Conservation (phyloP, 30 jellyfish, hydroid and myxozoan species). For the Aurelia sp. region DNA sequence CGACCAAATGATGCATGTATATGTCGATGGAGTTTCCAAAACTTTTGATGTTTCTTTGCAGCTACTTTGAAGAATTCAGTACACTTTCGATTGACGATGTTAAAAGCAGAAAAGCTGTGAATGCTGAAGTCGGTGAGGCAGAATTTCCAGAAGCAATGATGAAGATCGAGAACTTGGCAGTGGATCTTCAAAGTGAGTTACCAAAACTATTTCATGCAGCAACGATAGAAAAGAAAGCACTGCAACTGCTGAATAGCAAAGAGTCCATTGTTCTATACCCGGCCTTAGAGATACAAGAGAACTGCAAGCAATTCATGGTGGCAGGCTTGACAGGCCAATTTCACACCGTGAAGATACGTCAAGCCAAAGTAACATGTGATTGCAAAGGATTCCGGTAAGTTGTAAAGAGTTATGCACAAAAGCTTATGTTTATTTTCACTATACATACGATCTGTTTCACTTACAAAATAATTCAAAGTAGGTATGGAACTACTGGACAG, state of each 20-base stretch:
- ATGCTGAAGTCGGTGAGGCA: too few species aligned
- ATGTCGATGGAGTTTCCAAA: too few species aligned
- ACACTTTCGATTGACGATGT: too few species aligned
- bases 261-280: neutral
- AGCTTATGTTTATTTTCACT: too few species aligned
- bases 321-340: neutral
- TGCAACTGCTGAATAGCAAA: constrained; percentile 2
- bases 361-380: neutral
- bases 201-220: neutral
- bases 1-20: too few species aligned
- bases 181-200: neutral
- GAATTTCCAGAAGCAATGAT: neutral
- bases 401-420: too few species aligned
- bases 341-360: neutral
- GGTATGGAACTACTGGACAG: too few species aligned
- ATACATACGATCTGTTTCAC: too few species aligned
- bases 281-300: neutral
- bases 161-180: neutral
- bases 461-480: too few species aligned
- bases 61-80: too few species aligned
- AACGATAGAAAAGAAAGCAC: neutral
- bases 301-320: neutral
- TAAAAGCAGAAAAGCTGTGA: too few species aligned
- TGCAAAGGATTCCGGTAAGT: neutral
- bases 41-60: too few species aligned